These are phyloP conservation scores for Nymphicus hollandicus DNA, from an alignment of 2,113 vertebrate genomes.

Conservation along the genomic window DNA sequence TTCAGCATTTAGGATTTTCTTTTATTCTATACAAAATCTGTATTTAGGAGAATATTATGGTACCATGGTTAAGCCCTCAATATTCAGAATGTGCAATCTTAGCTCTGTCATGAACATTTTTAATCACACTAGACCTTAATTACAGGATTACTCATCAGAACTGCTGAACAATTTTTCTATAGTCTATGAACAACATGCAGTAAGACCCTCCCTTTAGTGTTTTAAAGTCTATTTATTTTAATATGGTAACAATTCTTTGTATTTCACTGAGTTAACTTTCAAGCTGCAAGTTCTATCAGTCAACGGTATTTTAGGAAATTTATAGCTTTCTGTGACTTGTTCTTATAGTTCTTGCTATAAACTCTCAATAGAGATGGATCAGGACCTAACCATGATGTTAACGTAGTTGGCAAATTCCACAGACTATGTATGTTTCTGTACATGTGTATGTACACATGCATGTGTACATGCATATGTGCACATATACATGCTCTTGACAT, in stretches of 20 bases:
- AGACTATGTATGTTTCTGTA: not conserved
- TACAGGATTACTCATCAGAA: not conserved
- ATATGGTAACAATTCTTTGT: not conserved
- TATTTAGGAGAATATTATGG: not conserved
- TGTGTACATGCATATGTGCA: accelerated
- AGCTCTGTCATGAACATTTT: not conserved
- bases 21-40: not conserved
- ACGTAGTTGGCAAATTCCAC: not conserved
- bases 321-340: not conserved
- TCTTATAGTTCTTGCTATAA: not conserved
- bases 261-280: not conserved
- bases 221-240: not conserved
- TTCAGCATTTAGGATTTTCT: not conserved
- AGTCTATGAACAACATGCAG: not conserved
- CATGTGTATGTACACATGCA: not conserved
- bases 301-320: not conserved
- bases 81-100: not conserved
- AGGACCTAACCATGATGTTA: accelerated
- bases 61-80: not conserved
- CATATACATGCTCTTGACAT: accelerated
- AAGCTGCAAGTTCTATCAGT: not conserved
- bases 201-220: not conserved
- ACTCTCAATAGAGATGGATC: not conserved
- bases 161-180: not conserved
- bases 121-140: not conserved